Percentiles rank a stretch among this genome's conserved stretches.
Evolutionary conservation across 1,140 invertebrate genomes (phyloP).

Genomic region (Heliconius hewitsoni): DNA sequence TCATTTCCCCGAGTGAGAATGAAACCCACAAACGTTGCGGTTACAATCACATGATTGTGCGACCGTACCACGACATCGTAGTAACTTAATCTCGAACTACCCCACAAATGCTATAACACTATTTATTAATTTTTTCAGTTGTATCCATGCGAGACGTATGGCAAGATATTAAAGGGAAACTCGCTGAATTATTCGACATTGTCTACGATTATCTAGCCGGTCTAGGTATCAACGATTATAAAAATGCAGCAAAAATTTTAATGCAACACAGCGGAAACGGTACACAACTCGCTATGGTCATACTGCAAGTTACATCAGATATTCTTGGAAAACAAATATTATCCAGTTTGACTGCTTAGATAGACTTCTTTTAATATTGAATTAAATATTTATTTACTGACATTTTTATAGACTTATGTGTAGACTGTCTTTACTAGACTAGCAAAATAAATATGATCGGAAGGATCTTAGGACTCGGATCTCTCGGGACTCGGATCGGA

Average conservation of each 20-base stretch:
- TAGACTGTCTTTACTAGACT: constrained; percentile 7
- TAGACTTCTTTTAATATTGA: constrained; percentile 27
- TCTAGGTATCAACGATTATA: constrained; percentile 65
- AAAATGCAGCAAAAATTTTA: constrained; percentile 57
- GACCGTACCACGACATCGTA: background rate
- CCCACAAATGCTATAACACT: background rate
- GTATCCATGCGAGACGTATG: constrained; percentile 70
- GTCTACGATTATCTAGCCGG: constrained; percentile 73
- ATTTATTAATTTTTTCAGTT: constrained; percentile 48
- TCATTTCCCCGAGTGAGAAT: no score
- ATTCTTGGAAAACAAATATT: constrained; percentile 64
- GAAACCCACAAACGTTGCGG: no score
- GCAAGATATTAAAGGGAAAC: constrained; percentile 60
- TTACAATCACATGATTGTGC: no score
- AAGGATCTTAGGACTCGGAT: background rate
- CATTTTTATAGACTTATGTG: constrained; percentile 1
- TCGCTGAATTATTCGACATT: constrained; percentile 64
- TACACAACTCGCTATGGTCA: constrained; percentile 54
- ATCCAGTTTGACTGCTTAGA: constrained; percentile 39
- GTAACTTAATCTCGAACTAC: constrained; percentile 10
- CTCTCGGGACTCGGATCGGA: no score
- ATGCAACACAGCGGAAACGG: constrained; percentile 44
- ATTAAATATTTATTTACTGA: constrained; percentile 23
- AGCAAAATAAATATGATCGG: background rate
- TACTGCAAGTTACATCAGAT: constrained; percentile 56